Conservation (phyloP, 2,888 invertebrate species). For the Acleris literana region DNA sequence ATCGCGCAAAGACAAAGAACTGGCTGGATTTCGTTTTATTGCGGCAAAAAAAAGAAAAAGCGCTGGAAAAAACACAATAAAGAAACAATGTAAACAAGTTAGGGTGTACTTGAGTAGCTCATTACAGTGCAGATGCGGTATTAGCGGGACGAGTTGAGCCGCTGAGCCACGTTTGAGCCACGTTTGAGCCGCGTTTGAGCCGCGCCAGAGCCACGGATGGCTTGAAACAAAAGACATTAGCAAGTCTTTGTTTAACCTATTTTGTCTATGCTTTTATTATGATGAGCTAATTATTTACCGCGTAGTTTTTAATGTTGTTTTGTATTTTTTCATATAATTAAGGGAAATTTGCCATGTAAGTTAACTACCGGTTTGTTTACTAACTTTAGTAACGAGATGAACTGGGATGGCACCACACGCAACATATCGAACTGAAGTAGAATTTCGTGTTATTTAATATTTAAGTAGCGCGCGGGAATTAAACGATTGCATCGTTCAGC, state of each 20-base stretch:
- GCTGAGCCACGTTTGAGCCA: conserved; percentile 56
- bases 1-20: conserved; percentile 60
- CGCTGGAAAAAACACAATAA: conserved; percentile 81
- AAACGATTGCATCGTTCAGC: too few relatives aligned
- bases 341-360: too few relatives aligned
- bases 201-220: conserved; percentile 39
- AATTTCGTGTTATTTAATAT: too few relatives aligned
- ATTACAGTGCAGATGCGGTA: conserved; percentile 77
- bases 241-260: conserved; percentile 78
- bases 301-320: too few relatives aligned
- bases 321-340: too few relatives aligned
- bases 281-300: conserved; percentile 66
- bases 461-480: too few relatives aligned
- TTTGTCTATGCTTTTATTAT: conserved; percentile 75
- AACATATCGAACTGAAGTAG: too few relatives aligned
- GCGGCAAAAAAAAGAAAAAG: conserved; percentile 74
- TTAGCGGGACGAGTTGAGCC: conserved; percentile 58
- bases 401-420: too few relatives aligned
- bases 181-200: conserved; percentile 35
- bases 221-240: conserved; percentile 48
- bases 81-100: conserved; percentile 84
- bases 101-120: conserved; percentile 82
- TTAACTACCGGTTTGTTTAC: too few relatives aligned
- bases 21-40: conserved; percentile 72
- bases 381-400: too few relatives aligned